These are phyloP conservation scores for Scaeva pyrastri DNA, from an alignment of 2,888 invertebrate genomes.

Conservation along the genomic window DNA sequence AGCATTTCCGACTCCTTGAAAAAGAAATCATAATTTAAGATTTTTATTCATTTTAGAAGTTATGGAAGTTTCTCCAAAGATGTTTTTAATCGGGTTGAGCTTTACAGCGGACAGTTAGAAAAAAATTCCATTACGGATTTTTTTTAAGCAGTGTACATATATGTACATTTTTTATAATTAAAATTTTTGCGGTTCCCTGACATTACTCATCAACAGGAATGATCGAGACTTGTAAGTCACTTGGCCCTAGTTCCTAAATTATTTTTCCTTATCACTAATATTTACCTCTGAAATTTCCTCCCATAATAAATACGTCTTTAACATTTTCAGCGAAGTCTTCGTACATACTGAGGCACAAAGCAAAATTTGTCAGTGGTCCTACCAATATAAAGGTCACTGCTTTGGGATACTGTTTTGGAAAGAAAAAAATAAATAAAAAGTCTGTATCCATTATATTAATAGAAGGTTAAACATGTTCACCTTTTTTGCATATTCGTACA, in stretches of 20 bases:
- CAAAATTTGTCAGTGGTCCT: constrained; percentile 92
- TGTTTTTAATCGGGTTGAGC: too few relatives aligned
- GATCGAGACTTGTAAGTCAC: too few relatives aligned
- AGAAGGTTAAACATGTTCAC: constrained; percentile 78
- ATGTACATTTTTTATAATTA: too few relatives aligned
- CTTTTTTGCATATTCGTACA: constrained; percentile 86
- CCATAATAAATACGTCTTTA: constrained; percentile 89
- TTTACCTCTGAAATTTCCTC: constrained; percentile 90
- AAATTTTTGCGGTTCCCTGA: too few relatives aligned
- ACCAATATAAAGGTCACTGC: constrained; percentile 87
- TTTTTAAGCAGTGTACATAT: too few relatives aligned
- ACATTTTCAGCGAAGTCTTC: constrained; percentile 86
- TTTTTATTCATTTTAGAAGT: too few relatives aligned
- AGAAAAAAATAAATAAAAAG: background rate
- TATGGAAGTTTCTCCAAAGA: too few relatives aligned
- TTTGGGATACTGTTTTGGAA: constrained; percentile 82
- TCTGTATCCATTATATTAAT: background rate
- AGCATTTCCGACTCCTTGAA: constrained; percentile 85
- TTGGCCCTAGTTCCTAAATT: too few relatives aligned
- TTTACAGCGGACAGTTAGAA: too few relatives aligned
- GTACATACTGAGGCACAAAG: constrained; percentile 88
- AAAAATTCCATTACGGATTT: too few relatives aligned
- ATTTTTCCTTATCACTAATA: background rate
- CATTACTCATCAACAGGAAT: too few relatives aligned
- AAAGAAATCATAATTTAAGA: too few relatives aligned